Base-by-base conservation (phyloP, 2,888 invertebrate genomes). In the Atherix ibis region DNA sequence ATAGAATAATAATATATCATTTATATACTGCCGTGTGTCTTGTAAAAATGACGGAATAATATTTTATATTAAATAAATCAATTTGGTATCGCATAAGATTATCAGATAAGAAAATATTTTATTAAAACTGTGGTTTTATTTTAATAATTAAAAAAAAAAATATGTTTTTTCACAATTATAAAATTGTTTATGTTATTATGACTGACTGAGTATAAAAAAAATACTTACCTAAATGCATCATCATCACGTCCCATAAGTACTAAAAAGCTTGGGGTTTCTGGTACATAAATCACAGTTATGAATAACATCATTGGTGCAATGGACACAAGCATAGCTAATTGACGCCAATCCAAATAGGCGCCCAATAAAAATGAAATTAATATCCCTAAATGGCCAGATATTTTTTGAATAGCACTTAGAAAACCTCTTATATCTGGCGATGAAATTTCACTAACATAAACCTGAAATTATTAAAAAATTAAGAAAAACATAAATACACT, bases 381-480 rank as follows among this genome's bases (percentile, higher is more conserved):
- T 10, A 88, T 80, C 18, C 91, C 91, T 19, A 83, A 69, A 53
- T 87, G 85, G 13, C 84, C 79, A 41, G 79, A 77, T 43, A 89
- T 74, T 60, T 91, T 91, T 41, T 85, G 68, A 39, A 87, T 73
- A 4, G 87, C 82, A 52, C 87, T 87, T 36, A 91, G 66, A 45
- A 83, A 80, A 17, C 89, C 91, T 18, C 91, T 70, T 43, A 87
- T 78, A 40, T 82, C 78, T 2, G 85, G 82, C 15, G 84, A 78
- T 17, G 89, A 79, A 50, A 88, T 85, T 64, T 92, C 91, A 51
- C 85, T 85, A 50, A 91, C 79, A 66, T 89, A 92, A 14, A 89
- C 83, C 76, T 68, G 70, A 13, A 35, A 31, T n/a, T 22, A 8
- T 22, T 22, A 36, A 62, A 61, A 42, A 41, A 37, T 46, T 45